phyloP scores from a whole-genome alignment of 2,797 vertebrate species.

The Muraenolepis orangiensis region DNA sequence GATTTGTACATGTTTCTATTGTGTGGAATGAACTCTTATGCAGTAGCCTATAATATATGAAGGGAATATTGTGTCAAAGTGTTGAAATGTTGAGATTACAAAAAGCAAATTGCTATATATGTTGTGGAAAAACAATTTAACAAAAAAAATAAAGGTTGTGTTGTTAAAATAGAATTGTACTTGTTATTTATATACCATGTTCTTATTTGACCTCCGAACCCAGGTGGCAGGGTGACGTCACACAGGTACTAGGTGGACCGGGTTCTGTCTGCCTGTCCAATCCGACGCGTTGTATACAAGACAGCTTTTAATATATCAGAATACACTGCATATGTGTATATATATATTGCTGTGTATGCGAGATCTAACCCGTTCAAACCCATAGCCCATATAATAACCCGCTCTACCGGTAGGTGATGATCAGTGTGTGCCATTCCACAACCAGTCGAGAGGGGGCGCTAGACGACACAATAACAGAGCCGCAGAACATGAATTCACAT shows the following conservation, averaged over 20 bases:
- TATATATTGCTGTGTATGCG: background rate
- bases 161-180: slow-evolving; percentile 31
- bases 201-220: background rate
- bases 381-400: background rate
- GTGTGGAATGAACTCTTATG: slow-evolving; percentile 52
- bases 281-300: background rate
- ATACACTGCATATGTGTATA: background rate
- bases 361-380: background rate
- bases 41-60: slow-evolving; percentile 56
- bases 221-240: background rate
- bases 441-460: slow-evolving; percentile 54
- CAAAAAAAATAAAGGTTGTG: slow-evolving; percentile 57
- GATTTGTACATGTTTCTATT: slow-evolving; percentile 40
- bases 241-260: background rate
- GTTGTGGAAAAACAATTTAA: slow-evolving; percentile 57
- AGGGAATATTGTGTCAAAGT: slow-evolving; percentile 60
- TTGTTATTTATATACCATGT: background rate
- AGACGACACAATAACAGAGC: background rate
- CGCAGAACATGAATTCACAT: background rate
- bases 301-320: background rate
- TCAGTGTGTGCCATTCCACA: slow-evolving; percentile 15
- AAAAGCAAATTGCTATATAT: slow-evolving; percentile 58
- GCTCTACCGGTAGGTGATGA: background rate
- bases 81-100: slow-evolving; percentile 60
- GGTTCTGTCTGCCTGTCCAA: background rate